phyloP scores from a whole-genome alignment of 2,888 invertebrate species.

The Rhodophaea formosa region DNA sequence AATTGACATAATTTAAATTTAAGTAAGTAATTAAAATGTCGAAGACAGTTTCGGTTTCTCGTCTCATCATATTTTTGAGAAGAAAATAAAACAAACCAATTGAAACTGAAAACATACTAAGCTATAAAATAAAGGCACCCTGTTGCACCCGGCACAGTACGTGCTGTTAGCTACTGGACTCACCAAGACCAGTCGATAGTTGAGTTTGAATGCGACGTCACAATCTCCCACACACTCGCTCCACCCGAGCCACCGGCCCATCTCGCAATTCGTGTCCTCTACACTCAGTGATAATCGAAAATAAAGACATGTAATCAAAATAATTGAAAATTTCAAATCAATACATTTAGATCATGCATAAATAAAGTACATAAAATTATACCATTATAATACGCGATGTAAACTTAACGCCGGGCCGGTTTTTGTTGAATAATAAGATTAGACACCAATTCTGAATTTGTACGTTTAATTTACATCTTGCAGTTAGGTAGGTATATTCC shows the following conservation, averaged over 20 bases:
- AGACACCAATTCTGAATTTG: too few species aligned
- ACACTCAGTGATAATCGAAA: constrained; percentile 24
- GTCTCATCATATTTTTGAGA: neutral
- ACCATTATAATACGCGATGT: constrained; percentile 17
- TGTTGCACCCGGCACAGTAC: neutral
- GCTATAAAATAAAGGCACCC: neutral
- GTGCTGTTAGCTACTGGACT: constrained; percentile 26
- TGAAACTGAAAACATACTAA: neutral
- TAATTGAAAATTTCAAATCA: constrained; percentile 16
- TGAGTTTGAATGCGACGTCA: constrained; percentile 63
- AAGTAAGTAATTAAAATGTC: too few species aligned
- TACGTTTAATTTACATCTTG: too few species aligned
- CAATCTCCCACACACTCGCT: constrained; percentile 66
- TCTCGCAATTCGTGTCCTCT: constrained; percentile 56
- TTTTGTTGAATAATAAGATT: too few species aligned
- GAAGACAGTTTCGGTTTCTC: neutral
- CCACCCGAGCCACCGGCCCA: constrained; percentile 70
- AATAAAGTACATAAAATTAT: constrained; percentile 15
- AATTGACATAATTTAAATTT: neutral
- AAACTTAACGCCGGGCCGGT: neutral
- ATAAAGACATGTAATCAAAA: constrained; percentile 18
- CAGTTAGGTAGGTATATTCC: neutral
- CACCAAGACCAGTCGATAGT: constrained; percentile 63
- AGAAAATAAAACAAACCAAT: neutral
- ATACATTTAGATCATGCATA: constrained; percentile 18